Conservation (phyloP, 2,888 invertebrate genomes). For the Lochmaea capreae region DNA sequence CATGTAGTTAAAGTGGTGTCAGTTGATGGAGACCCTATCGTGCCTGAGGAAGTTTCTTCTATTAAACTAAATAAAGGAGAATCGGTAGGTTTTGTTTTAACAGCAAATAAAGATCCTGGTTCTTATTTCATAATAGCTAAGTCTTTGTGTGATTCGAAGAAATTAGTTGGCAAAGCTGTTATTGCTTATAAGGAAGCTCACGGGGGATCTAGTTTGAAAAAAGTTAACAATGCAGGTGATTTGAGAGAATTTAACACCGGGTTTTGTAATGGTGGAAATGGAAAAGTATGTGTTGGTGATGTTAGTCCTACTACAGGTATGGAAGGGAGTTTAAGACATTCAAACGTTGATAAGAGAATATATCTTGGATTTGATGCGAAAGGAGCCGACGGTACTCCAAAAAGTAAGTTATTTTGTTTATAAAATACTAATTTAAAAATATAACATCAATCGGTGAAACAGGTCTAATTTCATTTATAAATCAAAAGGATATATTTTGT, state of each 20-base stretch:
- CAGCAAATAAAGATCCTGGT: slow-evolving; percentile 70
- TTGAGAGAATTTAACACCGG: slow-evolving; percentile 57
- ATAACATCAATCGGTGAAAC: no score
- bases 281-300: slow-evolving; percentile 72
- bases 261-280: slow-evolving; percentile 60
- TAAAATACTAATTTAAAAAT: neutral
- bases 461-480: no score
- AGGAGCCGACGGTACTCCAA: neutral
- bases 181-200: slow-evolving; percentile 62
- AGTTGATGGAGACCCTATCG: slow-evolving; percentile 77
- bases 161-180: slow-evolving; percentile 68
- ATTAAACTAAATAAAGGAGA: slow-evolving; percentile 78
- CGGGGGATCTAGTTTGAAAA: slow-evolving; percentile 25
- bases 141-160: slow-evolving; percentile 67
- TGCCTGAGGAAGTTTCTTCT: slow-evolving; percentile 70
- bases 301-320: slow-evolving; percentile 69
- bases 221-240: slow-evolving; percentile 27
- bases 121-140: slow-evolving; percentile 74
- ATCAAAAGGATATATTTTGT: no score
- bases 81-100: slow-evolving; percentile 79
- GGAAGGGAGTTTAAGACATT: slow-evolving; percentile 66
- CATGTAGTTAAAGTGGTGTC: slow-evolving; percentile 76
- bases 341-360: slow-evolving; percentile 69
- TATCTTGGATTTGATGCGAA: slow-evolving; percentile 75
- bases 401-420: neutral